Percentiles rank a stretch among this genome's conserved stretches.
These are phyloP conservation scores for Drosophila bocqueti DNA, from an alignment of 1,140 invertebrate genomes.

Conservation along the genomic window DNA sequence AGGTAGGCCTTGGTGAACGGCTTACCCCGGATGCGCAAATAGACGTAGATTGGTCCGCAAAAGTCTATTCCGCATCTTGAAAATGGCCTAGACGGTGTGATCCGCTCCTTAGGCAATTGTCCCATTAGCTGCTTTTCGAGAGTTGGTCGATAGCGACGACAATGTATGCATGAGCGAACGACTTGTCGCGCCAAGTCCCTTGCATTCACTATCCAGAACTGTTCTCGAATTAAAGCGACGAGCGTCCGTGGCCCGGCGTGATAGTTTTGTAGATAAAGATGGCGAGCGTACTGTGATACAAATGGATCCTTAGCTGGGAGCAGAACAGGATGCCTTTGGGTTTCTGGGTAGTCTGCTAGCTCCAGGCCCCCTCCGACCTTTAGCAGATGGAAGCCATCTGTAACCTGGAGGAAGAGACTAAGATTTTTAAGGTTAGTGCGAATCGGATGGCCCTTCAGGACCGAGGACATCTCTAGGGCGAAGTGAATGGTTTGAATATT, in stretches of 20 bases:
- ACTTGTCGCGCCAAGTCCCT: background rate
- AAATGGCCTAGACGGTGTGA: too few relatives aligned
- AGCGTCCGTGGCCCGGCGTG: background rate
- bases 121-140: background rate
- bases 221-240: background rate
- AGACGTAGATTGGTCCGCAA: too few relatives aligned
- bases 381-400: background rate
- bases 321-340: background rate
- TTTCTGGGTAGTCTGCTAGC: background rate
- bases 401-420: too few relatives aligned
- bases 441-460: background rate
- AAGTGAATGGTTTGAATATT: too few relatives aligned
- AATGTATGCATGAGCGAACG: background rate
- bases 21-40: too few relatives aligned
- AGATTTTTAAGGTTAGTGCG: background rate
- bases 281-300: background rate
- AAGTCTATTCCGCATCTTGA: too few relatives aligned
- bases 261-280: background rate
- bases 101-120: too few relatives aligned
- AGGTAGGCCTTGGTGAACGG: too few relatives aligned
- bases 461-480: too few relatives aligned
- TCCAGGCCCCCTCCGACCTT: background rate
- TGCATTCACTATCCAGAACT: constrained; percentile 1
- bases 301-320: background rate
- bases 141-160: background rate